Base-by-base conservation (phyloP, 2,113 vertebrate genomes). In the Etheostoma spectabile region DNA sequence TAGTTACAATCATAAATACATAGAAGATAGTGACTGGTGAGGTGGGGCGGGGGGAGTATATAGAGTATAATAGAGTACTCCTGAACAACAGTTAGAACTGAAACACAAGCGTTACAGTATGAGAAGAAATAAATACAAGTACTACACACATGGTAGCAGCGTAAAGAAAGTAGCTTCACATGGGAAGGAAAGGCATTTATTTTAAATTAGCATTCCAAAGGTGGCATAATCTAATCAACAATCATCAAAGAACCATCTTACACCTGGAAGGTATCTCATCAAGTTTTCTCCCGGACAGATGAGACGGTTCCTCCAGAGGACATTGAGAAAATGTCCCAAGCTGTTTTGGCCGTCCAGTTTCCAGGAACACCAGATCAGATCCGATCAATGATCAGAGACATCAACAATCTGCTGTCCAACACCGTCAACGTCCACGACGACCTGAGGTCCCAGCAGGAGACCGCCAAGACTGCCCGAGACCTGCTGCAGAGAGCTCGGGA, bases 321-420 rank as follows among this genome's bases (percentile, higher is more conserved):
- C 83, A 95, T 96, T 14, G 94, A 97, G 77, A 97, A 94, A 71
- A 89, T 97, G 83, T 94, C 95, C 30, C 94, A 85, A 71, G 84
- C 66, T 0, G 94, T 97, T 22, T 90, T 98, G 81, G 91, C 87
- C 33, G 95, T 97, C 88, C 92, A 93, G 56, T 79, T 97, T 64
- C 93, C 95, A 21, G 55, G 63, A 22, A 92, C 93, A 4, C 90
- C 93, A 0, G 90, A 78, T 82, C 93, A 96, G 61, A 92, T 97
- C 78, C 90, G 7, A 0, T 74, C 83, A 33, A 91, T 95, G 92
- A 94, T 97, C 74, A 52, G 87, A 48, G 92, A 95, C 68, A 94
- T 97, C 88, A 81, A 82, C 63, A 89, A 83, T 48, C 52, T 95
- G 27, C 49, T 89, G 27, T 86, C 74, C 8, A 93, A 93, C 21